Evolutionary conservation across 1,140 invertebrate species (phyloP), one percentile per base, ranked within the genome.

Genomic region (Bombyx mandarina): DNA sequence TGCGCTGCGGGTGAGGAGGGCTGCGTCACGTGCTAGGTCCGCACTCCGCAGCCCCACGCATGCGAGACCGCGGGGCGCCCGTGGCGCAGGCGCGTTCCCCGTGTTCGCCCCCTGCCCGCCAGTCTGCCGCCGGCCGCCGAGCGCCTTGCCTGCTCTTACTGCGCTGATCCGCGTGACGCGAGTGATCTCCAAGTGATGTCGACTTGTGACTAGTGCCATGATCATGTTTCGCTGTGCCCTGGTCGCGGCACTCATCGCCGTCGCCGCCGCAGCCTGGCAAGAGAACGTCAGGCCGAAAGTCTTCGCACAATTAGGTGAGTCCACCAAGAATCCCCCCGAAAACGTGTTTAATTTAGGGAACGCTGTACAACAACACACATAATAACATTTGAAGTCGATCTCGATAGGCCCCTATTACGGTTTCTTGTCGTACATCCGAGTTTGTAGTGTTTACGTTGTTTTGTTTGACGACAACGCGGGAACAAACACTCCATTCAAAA

Each of bases 221-320:
- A 57, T 86, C 82, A 77, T 84, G 77, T 73, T 80, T 58, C 79
- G 82, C 66, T 82, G 79, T 82, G 79, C 74, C 73, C 71, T 82
- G 60, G 58, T 83, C 55, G 79, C 79, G 84, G 81, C 74, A 66
- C 66, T 77, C 66, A 66, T 79, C 71, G 83, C 79, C 73, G 68
- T 71, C 61, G 78, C 80, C 76, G 69, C 73, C 64, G 83, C 86
- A 59, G 92, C 93, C 68, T 95, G 94, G 94, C 94, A 95, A 91
- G 94, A 95, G 86, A 95, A 95, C 88, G 92, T 94, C 84, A 90
- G 93, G 88, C 94, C 94, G 71, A 95, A 95, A 91, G 93, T 95
- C 91, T 94, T 93, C 90, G 93, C 94, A 80, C 93, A 94, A 91
- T 90, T 94, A 91, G 94, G 94, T 95, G 82, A 93, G 93, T 92